Evolutionary conservation across 2,797 vertebrate genomes (phyloP), one percentile per base, ranked within the genome.

Genomic region (Mus spretus): DNA sequence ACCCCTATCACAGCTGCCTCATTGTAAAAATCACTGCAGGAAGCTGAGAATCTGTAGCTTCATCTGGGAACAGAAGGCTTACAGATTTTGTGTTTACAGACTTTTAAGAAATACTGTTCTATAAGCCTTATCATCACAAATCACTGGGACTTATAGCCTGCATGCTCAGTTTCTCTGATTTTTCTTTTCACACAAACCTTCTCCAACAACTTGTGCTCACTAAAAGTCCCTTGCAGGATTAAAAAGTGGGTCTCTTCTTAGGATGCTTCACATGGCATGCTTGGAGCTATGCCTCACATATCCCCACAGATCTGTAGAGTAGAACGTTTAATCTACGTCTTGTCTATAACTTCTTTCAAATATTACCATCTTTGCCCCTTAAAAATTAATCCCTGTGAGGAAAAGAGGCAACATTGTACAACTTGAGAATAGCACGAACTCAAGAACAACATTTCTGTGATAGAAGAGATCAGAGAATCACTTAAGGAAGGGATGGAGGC

Each of bases 401-500:
- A 87, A 22, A 67, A 47, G 40, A 47, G 13, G 20, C 10, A 44
- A 8, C n/a, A 7, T 1, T 55, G 28, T 13, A 14, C 11, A 20
- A 1, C 0, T 44, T 84, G 14, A 79, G 17, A 28, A 59, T 15
- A 59, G n/a, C 8, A 28, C 0, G 53, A 34, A 86, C 14, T 20
- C 22, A 17, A 70, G 15, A n/a, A 83, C 57, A 74, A 6, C 11
- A 72, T 28, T 37, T 28, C 31, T 72, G 6, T 57, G 15, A 9
- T 6, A 26, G 15, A 37, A 72, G 22, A 50, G 34, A 93, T 40
- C 6, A 63, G 72, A 70, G 34, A 57, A 72, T 10, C 14, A 13
- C 53, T 50, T 55, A 44, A 26, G 24, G 53, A 40, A 6, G 3
- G 28, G 0, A 15, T 0, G 0, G 1, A 6, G 2, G 24, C 17